A percentile compares a stretch with the other conserved stretches of the same genome.
These are phyloP conservation scores for Eristalis pertinax DNA, from an alignment of 2,888 invertebrate species.

Conservation along the genomic window DNA sequence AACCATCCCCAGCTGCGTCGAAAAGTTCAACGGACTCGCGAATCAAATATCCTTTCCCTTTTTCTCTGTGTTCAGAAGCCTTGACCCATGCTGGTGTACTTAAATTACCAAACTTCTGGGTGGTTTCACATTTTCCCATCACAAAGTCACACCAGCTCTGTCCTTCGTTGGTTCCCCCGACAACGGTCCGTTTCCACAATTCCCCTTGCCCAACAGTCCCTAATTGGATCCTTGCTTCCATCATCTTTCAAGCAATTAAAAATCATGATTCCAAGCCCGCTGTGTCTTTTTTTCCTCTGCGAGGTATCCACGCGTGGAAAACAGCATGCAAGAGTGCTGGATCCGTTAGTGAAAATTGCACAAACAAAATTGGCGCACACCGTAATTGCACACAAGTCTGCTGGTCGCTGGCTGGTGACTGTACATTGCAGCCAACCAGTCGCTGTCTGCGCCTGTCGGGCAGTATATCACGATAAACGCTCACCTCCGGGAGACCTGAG, in stretches of 20 bases:
- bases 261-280: not conserved
- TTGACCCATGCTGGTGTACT: no score
- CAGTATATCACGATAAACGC: no score
- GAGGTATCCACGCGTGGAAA: not conserved
- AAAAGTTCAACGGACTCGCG: no score
- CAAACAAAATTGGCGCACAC: no score
- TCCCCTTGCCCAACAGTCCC: not conserved
- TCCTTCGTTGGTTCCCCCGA: not conserved
- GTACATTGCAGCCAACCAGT: no score
- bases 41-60: no score
- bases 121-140: not conserved
- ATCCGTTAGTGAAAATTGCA: not conserved
- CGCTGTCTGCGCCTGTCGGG: no score
- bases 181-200: not conserved
- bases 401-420: no score
- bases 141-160: not conserved
- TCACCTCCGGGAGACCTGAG: no score
- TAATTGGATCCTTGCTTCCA: not conserved
- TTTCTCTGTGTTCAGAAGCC: no score
- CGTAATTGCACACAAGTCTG: no score
- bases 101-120: not conserved
- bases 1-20: no score
- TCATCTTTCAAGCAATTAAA: not conserved
- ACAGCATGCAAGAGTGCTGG: not conserved
- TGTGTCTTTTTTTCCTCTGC: not conserved